phyloP scores from a whole-genome alignment of 2,888 invertebrate species.

The Melanostoma mellinum region DNA sequence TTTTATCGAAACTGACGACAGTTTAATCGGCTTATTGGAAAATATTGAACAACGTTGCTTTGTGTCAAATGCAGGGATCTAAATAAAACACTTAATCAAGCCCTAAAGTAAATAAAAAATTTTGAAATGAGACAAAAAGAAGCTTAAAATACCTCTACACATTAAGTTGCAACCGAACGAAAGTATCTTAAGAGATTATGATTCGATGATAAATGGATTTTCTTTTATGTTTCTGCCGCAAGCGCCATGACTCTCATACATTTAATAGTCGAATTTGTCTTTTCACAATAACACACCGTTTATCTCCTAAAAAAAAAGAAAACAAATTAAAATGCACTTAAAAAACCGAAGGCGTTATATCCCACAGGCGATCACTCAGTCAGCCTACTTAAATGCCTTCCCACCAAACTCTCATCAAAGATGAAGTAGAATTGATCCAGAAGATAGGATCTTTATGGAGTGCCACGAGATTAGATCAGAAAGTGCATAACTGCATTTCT shows the following conservation, averaged over 20 bases:
- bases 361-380: conserved; percentile 25
- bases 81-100: no score
- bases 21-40: no score
- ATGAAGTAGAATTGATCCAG: conserved; percentile 38
- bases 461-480: conserved; percentile 38
- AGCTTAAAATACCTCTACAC: no score
- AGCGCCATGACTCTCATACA: neutral
- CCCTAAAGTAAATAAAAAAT: no score
- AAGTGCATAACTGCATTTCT: conserved; percentile 20
- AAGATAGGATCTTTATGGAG: conserved; percentile 47
- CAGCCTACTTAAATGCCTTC: neutral
- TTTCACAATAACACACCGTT: conserved; percentile 9
- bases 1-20: no score
- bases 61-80: no score
- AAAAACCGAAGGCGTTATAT: conserved; percentile 43
- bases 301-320: conserved; percentile 27
- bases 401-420: conserved; percentile 7
- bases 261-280: conserved; percentile 11
- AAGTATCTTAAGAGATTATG: no score
- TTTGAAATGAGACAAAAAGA: no score
- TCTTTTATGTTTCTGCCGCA: neutral
- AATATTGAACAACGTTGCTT: no score
- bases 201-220: no score
- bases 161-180: no score
- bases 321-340: conserved; percentile 20